phyloP scores from a whole-genome alignment of 2,113 vertebrate genomes.

The Triplophysa tibetana region DNA sequence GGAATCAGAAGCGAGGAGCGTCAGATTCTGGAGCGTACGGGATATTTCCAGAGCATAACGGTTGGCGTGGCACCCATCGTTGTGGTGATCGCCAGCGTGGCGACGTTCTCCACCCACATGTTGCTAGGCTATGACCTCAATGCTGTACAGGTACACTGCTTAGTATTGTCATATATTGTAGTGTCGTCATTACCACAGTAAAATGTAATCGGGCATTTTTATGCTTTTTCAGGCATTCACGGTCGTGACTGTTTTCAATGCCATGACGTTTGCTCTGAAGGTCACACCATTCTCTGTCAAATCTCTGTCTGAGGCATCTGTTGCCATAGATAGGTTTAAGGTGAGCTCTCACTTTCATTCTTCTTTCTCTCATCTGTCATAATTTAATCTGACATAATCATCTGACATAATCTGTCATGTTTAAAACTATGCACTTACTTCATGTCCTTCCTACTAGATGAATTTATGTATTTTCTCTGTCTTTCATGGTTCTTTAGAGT shows the following conservation, averaged over 20 bases:
- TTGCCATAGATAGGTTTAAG: conserved; percentile 89
- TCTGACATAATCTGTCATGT: too few species aligned
- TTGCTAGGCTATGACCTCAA: conserved; percentile 88
- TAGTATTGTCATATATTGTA: background rate
- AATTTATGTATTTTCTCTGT: conserved; percentile 77
- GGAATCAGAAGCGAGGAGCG: conserved; percentile 87
- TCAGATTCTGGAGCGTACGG: conserved; percentile 80
- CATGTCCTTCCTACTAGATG: conserved; percentile 76
- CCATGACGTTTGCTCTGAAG: conserved; percentile 95
- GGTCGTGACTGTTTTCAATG: conserved; percentile 93
- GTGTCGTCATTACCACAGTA: background rate
- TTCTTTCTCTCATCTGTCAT: background rate
- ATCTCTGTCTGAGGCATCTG: conserved; percentile 88
- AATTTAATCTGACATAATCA: too few species aligned
- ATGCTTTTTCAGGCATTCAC: conserved; percentile 83
- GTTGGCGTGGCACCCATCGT: conserved; percentile 91
- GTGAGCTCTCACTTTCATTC: conserved; percentile 65
- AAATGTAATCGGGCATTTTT: background rate
- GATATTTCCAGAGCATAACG: conserved; percentile 93
- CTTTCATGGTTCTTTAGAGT: conserved; percentile 84
- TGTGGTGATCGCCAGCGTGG: conserved; percentile 90
- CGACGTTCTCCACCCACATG: conserved; percentile 91
- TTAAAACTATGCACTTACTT: conserved; percentile 56
- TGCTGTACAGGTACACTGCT: conserved; percentile 81
- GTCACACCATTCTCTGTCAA: conserved; percentile 94